Evolutionary conservation across 2,797 vertebrate genomes (phyloP), one percentile per base, ranked within the genome.

Genomic region (Mormyrus proboscirostris): DNA sequence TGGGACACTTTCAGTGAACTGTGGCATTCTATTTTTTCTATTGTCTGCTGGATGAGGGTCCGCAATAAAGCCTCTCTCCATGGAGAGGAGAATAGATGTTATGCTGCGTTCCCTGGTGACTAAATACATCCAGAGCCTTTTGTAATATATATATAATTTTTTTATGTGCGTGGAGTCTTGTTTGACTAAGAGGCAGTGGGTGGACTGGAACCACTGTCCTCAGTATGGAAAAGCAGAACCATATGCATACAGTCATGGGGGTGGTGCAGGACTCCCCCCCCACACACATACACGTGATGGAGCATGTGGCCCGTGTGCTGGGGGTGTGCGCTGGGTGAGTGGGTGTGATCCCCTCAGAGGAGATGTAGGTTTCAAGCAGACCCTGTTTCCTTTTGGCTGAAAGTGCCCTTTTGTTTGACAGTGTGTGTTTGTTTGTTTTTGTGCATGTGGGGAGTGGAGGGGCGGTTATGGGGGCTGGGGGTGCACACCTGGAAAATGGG

Each of bases 401-500:
- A 84, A 57, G 55, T 76, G 53, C 41, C 53, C 65, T 83, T 49
- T 44, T 51, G 59, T 25, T 44, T 49, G n/a, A 12, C 3, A 0
- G 57, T 25, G 57, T 25, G 86, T 62, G 86, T 57, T 33, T 55
- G 51, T 86, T 33, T 53, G 25, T 86, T 29, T 57, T 25, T 22
- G 83, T 25, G 83, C 19, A 2, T 6, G 10, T 4, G 62, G 25
- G 62, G 3, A 69, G 25, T 69, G 10, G 3, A 25, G 62, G 62
- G 62, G 62, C 25, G 62, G 25, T 69, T 69, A 25, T 22, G 38
- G 47, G 47, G 29, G 29, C 84, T 25, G 83, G 12, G 49, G 79
- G 41, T 10, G 41, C 57, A 7, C 44, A 73, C 88, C 82, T 86
- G 88, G 88, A 86, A 89, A 86, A n/a, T 86, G 22, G 25, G 57